Evolutionary conservation across 1,140 invertebrate species (phyloP).

Genomic region (Drosophila takahashii): DNA sequence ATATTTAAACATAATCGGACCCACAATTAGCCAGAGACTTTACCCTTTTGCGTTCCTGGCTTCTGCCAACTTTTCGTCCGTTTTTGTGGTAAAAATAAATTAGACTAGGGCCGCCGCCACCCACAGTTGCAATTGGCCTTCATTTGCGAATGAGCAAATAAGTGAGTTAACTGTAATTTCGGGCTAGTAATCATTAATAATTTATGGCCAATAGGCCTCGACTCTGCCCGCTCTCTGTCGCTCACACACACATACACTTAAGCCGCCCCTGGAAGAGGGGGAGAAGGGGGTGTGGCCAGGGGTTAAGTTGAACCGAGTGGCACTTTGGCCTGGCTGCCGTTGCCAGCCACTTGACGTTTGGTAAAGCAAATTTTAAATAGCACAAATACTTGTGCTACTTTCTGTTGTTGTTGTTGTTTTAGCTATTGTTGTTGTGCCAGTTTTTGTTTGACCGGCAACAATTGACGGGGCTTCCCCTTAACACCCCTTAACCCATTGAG

Average conservation of each 20-base stretch:
- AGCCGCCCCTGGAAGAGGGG: constrained; percentile 1
- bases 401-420: constrained; percentile 23
- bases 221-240: background rate
- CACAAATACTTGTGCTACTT: constrained; percentile 67
- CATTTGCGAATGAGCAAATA: constrained; percentile 82
- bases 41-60: background rate
- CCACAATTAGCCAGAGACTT: constrained; percentile 64
- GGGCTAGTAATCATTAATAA: constrained; percentile 81
- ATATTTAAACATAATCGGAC: constrained; percentile 71
- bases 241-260: constrained; percentile 7
- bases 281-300: constrained; percentile 13
- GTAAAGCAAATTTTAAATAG: constrained; percentile 74
- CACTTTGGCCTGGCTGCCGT: constrained; percentile 63
- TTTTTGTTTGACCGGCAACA: constrained; percentile 76
- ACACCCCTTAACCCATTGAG: constrained; percentile 50
- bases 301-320: constrained; percentile 58
- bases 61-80: constrained; percentile 27
- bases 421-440: constrained; percentile 57
- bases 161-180: constrained; percentile 82
- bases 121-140: constrained; percentile 72
- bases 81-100: constrained; percentile 68
- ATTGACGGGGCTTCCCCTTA: constrained; percentile 51
- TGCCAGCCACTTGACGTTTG: constrained; percentile 72
- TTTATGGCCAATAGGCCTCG: constrained; percentile 72
- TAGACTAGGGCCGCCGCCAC: constrained; percentile 20